Evolutionary conservation across 1,140 invertebrate genomes (phyloP), one percentile per base, ranked within the genome.

Genomic region (Drosophila bipectinata): DNA sequence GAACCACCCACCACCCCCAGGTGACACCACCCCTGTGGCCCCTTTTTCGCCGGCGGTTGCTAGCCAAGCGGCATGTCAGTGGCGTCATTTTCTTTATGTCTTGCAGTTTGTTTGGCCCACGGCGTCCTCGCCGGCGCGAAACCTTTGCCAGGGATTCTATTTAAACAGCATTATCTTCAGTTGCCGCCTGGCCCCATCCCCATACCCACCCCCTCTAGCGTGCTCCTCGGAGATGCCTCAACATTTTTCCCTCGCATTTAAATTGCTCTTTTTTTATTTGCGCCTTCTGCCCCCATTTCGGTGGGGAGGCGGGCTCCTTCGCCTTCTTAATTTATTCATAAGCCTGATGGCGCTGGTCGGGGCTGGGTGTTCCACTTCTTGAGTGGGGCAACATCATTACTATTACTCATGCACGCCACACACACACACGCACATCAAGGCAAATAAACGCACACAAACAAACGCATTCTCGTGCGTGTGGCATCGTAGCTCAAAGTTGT

Each of bases 331-430:
- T 87, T 88, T 87, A 87, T 87, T 87, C 82, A 87, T 87, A 87
- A 87, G 82, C 82, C 83, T 76, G 74, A 62, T 82, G 82, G 74
- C 61, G 77, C 37, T 59, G 47, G 3, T 30, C 15, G 1, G 48
- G 67, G 28, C 4, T 18, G 18, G 44, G 7, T 37, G 56, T 51
- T 72, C 60, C 44, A 76, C 63, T 68, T 77, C 78, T 85, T 82
- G 74, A 85, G 83, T 82, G 78, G 78, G 80, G 74, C 82, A 87
- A 88, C 82, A 88, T 82, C 82, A 87, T 87, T 88, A 82, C 82
- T 87, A 87, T 85, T 82, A 82, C 83, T 87, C 82, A 87, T 82
- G 74, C 79, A 73, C 57, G 51, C 55, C 72, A 79, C 72, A 66
- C 67, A 67, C 54, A 44, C 52, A 63, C 24, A 34, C 21, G 49